A percentile compares a stretch with the other conserved stretches of the same genome.
phyloP scores from a whole-genome alignment of 2,113 vertebrate genomes.

The Alectura lathami region DNA sequence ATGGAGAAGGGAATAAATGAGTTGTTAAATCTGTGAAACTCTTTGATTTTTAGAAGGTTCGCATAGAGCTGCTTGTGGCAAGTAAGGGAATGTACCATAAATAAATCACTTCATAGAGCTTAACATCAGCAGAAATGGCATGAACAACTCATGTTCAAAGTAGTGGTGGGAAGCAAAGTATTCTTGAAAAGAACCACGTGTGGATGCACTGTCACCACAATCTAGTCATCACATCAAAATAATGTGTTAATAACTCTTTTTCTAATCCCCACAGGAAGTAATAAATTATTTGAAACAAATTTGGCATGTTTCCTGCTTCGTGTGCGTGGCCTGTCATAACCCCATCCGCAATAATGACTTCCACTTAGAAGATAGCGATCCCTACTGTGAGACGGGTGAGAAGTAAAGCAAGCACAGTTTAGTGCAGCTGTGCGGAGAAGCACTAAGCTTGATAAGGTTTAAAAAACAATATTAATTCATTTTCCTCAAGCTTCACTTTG shows the following conservation, averaged over 20 bases:
- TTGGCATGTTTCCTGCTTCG: conserved; percentile 95
- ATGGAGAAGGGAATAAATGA: not conserved
- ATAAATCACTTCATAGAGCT: conserved; percentile 13
- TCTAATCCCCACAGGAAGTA: conserved; percentile 84
- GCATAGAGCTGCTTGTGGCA: not conserved
- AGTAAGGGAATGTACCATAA: not conserved
- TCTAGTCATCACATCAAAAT: conserved; percentile 31
- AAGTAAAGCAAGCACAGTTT: not conserved
- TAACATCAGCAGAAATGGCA: not conserved
- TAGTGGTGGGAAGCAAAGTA: not conserved
- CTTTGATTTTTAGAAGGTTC: not conserved
- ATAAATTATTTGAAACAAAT: conserved; percentile 98
- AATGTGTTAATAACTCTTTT: conserved; percentile 47
- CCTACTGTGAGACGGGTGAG: conserved; percentile 97
- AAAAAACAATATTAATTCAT: not conserved
- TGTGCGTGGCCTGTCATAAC: conserved; percentile 91
- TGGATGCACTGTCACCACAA: conserved; percentile 11
- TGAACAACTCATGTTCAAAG: not conserved
- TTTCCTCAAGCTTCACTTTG: not conserved
- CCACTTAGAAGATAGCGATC: conserved; percentile 95
- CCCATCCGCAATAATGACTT: conserved; percentile 95
- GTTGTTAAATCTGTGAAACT: not conserved
- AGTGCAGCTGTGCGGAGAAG: not conserved
- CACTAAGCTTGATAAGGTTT: not conserved
- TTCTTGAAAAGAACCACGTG: not conserved